Evolutionary conservation across 2,797 vertebrate species (phyloP), one percentile per base, ranked within the genome.

Genomic region (Crenichthys baileyi): DNA sequence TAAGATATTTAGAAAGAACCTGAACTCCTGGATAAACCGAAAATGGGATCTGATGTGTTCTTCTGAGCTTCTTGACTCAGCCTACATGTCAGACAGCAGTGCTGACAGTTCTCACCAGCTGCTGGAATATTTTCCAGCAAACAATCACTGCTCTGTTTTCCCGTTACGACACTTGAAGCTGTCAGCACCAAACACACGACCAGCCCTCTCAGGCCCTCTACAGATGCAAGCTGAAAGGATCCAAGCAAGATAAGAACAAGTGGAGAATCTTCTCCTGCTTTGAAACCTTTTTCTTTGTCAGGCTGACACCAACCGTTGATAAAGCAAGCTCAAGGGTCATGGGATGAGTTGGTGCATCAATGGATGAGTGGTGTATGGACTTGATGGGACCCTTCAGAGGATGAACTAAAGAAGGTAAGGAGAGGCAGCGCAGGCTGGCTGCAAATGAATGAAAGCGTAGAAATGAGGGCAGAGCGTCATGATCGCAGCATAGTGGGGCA

Each of bases 191-290:
- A 48, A 61, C 51, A 48, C 51, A 48, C 36, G 51, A 39, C 58
- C 72, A 72, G 18, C 53, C 4, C 67, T 72, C 72, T 31, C 75
- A 72, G 29, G 24, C 76, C 16, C 81, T 78, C n/a, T 16, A 58
- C 8, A 76, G 51, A 53, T 2, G 7, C 50, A 20, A 2, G 2
- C 48, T 72, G 2, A 55, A 22, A 53, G 22, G 76, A 44, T 7
- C 41, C 65, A 16, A 78, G 84, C 65, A n/a, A 77, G 81, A 83
- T 77, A 77, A 81, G 65, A 5, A 41, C 41, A 22, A 44, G 70
- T 4, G 2, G 18, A 29, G 58, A 77, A 72, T 20, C 0, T 46
- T 55, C 39, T 39, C 70, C 16, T 50, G 9, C n/a, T 71, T 13
- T 20, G 15, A 29, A 31, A 50, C n/a, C 13, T 50, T 26, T 29